Conservation (phyloP, 1,140 invertebrate species). For the Zaprionus kolodkinae region DNA sequence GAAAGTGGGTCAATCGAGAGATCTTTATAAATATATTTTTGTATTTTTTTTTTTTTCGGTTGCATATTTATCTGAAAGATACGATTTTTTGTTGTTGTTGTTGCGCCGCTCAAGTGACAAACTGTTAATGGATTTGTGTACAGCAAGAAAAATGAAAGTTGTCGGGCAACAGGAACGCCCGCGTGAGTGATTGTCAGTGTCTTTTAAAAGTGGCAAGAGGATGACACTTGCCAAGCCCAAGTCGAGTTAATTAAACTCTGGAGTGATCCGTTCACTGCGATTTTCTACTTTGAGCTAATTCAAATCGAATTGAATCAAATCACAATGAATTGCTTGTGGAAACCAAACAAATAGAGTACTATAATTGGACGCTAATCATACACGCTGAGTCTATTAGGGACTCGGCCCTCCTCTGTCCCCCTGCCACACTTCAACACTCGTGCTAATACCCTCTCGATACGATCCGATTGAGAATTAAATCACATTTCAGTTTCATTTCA, state of each 20-base stretch:
- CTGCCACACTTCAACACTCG: slow-evolving; percentile 16
- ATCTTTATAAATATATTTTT: slow-evolving; percentile 49
- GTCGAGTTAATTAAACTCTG: not conserved
- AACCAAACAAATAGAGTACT: slow-evolving; percentile 42
- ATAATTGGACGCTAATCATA: slow-evolving; percentile 46
- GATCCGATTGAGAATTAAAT: slow-evolving; percentile 45
- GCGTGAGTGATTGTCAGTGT: not conserved
- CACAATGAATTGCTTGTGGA: slow-evolving; percentile 9
- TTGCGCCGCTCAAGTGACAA: slow-evolving; percentile 42
- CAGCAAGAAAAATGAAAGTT: slow-evolving; percentile 50
- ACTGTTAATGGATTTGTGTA: slow-evolving; percentile 51
- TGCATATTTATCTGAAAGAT: slow-evolving; percentile 55
- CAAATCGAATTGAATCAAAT: slow-evolving; percentile 28
- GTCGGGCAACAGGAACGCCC: slow-evolving; percentile 30
- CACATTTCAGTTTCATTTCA: slow-evolving; percentile 33
- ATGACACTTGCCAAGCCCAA: slow-evolving; percentile 21
- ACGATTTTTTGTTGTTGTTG: slow-evolving; percentile 10
- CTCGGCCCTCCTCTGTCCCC: not conserved
- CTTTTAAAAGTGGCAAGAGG: not conserved
- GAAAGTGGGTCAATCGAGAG: slow-evolving; percentile 57
- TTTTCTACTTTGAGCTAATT: slow-evolving; percentile 28
- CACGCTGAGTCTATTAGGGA: slow-evolving; percentile 38
- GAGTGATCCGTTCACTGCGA: not conserved
- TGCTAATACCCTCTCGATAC: not conserved
- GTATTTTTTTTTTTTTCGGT: slow-evolving; percentile 33